Percentiles rank a stretch among this genome's conserved stretches.
phyloP scores from a whole-genome alignment of 2,113 vertebrate genomes.

The Scatophagus argus region DNA sequence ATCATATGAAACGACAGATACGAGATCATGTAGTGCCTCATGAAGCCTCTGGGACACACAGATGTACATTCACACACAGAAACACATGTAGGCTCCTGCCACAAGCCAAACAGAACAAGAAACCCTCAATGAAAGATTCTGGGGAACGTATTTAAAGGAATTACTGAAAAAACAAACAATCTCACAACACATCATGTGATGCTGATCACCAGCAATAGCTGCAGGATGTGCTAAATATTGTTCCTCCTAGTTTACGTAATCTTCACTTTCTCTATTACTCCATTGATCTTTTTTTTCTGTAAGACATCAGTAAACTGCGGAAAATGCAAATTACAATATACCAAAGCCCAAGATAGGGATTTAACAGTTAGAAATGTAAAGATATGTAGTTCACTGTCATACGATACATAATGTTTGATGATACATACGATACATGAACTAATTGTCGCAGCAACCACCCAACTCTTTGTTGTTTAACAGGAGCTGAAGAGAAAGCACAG shows the following conservation, averaged over 20 bases:
- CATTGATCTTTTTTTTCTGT: not conserved
- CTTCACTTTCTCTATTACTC: not conserved
- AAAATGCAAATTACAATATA: no score
- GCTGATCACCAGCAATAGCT: not conserved
- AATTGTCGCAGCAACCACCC: not conserved
- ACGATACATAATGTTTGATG: not conserved
- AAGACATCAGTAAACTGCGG: not conserved
- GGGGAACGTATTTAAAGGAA: not conserved
- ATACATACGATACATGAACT: not conserved
- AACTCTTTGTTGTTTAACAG: not conserved
- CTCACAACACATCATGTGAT: not conserved
- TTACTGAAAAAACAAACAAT: not conserved
- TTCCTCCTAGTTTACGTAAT: not conserved
- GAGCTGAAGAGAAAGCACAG: not conserved
- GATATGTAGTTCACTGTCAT: not conserved
- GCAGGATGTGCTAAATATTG: no score
- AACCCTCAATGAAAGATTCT: not conserved
- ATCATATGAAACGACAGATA: not conserved
- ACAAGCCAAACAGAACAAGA: not conserved
- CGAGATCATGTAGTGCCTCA: not conserved
- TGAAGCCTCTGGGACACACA: not conserved
- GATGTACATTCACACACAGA: not conserved
- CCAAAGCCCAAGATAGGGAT: no score
- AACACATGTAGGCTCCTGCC: not conserved
- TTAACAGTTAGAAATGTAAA: no score